Conservation (phyloP, 2,113 vertebrate species). For the Cyanoderma ruficeps region DNA sequence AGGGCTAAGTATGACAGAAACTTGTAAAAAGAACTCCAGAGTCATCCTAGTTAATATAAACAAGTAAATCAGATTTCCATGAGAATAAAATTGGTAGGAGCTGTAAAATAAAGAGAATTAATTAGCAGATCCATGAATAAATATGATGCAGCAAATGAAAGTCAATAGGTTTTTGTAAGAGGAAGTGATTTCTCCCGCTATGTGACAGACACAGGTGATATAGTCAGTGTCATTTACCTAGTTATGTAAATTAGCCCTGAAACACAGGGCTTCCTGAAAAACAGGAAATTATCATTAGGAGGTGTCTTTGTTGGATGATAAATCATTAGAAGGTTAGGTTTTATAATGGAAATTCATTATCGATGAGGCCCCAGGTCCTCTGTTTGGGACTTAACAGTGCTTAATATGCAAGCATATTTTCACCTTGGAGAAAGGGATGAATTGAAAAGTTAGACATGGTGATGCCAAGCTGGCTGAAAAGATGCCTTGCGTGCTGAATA, state of each 20-base stretch:
- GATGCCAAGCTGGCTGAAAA: not conserved
- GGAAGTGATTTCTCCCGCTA: not conserved
- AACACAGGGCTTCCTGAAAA: conserved; percentile 16
- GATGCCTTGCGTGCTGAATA: not conserved
- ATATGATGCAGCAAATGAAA: conserved; percentile 19
- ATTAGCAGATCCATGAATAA: conserved; percentile 40
- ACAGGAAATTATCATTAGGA: not conserved
- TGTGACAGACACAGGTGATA: not conserved
- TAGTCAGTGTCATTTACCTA: not conserved
- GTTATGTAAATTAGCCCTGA: not conserved
- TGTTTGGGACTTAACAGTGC: not conserved
- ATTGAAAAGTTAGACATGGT: not conserved
- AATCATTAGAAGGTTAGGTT: conserved; percentile 8
- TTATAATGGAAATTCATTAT: not conserved
- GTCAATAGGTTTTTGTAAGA: not conserved
- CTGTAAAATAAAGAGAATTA: conserved; percentile 31
- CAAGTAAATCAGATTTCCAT: conserved; percentile 5
- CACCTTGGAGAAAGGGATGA: not conserved
- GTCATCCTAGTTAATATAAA: not conserved
- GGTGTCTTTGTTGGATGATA: not conserved
- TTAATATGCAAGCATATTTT: not conserved
- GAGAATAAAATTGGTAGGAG: not conserved
- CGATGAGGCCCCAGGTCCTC: not conserved
- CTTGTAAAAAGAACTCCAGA: not conserved
- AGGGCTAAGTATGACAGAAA: not conserved